Percentiles rank a stretch among this genome's conserved stretches.
phyloP scores from a whole-genome alignment of 2,113 vertebrate species.

The pig (Sus scrofa) region T2T-Sscrofa CM000812.6:187330501-187331000 shows the following conservation, averaged over 20 bases:
- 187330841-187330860: background rate
- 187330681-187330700: background rate
- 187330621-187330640: background rate
- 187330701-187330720: background rate
- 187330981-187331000: background rate
- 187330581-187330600: background rate
- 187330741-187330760: background rate
- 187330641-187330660: background rate
- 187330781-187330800: background rate
- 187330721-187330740: background rate
- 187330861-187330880: background rate
- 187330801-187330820: background rate
- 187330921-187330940: background rate
- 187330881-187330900: background rate
- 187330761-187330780: background rate
- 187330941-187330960: background rate
- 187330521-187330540: background rate
- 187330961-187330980: constrained; percentile 1
- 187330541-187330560: background rate
- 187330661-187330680: background rate
- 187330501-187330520: background rate
- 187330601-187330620: background rate
- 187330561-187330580: background rate
- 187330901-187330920: background rate
- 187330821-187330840: background rate